phyloP scores from a whole-genome alignment of 2,888 invertebrate species.

The Eledona agricola region DNA sequence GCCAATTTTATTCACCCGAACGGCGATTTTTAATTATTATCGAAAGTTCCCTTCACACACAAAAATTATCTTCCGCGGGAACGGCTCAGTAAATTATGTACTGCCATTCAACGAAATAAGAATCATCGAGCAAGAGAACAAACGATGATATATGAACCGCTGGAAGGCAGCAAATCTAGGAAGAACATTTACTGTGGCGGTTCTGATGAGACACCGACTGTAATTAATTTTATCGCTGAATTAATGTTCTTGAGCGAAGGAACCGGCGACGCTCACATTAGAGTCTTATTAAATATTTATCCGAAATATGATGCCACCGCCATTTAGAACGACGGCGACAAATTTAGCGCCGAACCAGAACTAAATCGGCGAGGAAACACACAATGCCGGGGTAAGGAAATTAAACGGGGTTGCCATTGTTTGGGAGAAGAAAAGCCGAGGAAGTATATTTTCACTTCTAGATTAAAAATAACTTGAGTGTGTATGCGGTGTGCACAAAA shows the following conservation, averaged over 20 bases:
- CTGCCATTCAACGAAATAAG: constrained; percentile 22
- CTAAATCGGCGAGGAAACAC: constrained; percentile 1
- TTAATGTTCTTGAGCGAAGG: constrained; percentile 22
- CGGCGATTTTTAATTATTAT: neutral
- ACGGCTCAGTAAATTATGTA: constrained; percentile 10
- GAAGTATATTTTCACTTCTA: constrained; percentile 16
- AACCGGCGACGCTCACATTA: constrained; percentile 23
- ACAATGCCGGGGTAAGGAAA: constrained; percentile 12
- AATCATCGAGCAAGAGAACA: constrained; percentile 26
- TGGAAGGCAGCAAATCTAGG: constrained; percentile 27
- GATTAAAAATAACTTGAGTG: constrained; percentile 23
- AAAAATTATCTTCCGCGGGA: constrained; percentile 9
- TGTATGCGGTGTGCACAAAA: too few species aligned
- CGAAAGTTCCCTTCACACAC: constrained; percentile 16
- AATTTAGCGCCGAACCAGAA: constrained; percentile 5
- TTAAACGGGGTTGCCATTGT: constrained; percentile 11
- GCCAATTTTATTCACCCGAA: constrained; percentile 12
- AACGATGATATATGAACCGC: constrained; percentile 28
- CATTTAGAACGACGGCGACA: too few species aligned
- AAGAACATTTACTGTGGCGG: constrained; percentile 23
- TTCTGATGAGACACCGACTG: constrained; percentile 27
- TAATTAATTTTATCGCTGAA: constrained; percentile 29
- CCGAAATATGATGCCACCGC: constrained; percentile 6
- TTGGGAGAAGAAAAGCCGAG: constrained; percentile 5
- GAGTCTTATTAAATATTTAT: constrained; percentile 24